Base-by-base conservation (phyloP, 1,140 invertebrate species). In the Anastrepha ludens region DNA sequence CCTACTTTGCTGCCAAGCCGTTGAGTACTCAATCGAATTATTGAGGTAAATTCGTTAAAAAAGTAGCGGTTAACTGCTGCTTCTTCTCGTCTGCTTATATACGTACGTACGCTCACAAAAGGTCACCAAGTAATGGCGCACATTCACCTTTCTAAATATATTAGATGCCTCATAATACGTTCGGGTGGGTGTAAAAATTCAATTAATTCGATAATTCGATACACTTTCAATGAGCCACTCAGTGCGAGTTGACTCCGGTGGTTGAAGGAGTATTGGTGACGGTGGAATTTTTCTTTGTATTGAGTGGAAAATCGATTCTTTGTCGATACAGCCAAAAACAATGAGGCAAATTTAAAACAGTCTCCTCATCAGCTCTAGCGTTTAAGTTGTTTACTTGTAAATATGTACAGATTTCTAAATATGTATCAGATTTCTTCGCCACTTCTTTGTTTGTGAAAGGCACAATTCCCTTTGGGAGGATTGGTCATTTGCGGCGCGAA, bases 241-340 rank as follows among this genome's bases (percentile, higher is more conserved):
- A 11, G 17, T 7, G 7, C 29, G 29, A 20, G 15, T 81, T 62
- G 60, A 17, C 47, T 55, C 5, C 74, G 44, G 1, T 78, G n/a
- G 17, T 81, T 58, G 47, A 2, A 29, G 47, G 15, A 6, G 47
- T 47, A 41, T 81, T 55, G 44, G n/a, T 55, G 47, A 0, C n/a
- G 60, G 13, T 62, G 60, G 2, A 55, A 55, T 2, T 15, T 47
- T 58, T n/a, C 55, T n/a, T 81, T 20, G 17, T 55, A 3, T 81
- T 50, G 17, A 6, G 47, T 81, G 74, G 47, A 81, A 81, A 81
- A 81, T 81, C 74, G 74, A 81, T 81, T 55, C 20, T 55, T 81
- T 55, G 47, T 20, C 47, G 74, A 8, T 81, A 47, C 74, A 81
- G 55, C 6, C 44, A 58, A 81, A 70, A 74, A 47, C 70, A 81